phyloP scores from a whole-genome alignment of 1,140 invertebrate species.

The Drosophila subpulchrella region DNA sequence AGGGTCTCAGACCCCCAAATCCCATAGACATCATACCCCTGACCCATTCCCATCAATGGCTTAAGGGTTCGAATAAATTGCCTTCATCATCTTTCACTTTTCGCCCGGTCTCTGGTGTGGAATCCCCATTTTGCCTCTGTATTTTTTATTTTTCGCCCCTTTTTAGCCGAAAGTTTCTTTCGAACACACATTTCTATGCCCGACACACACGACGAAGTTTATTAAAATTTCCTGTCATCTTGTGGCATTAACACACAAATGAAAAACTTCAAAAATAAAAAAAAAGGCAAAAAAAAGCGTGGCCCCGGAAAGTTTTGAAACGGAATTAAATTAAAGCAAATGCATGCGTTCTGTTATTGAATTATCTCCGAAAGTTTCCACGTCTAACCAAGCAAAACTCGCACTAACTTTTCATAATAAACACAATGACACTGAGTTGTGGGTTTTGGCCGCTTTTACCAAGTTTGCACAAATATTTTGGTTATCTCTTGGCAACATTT shows the following conservation, averaged over 20 bases:
- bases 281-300: background rate
- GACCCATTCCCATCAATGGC: conserved; percentile 59
- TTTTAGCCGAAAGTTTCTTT: conserved; percentile 20
- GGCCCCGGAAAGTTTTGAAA: conserved; percentile 2
- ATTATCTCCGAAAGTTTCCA: conserved; percentile 20
- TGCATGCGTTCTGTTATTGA: conserved; percentile 22
- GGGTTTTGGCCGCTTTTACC: background rate
- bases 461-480: conserved; percentile 22
- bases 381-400: conserved; percentile 25
- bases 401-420: conserved; percentile 22
- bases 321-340: conserved; percentile 9
- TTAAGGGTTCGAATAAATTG: conserved; percentile 70
- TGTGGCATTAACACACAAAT: conserved; percentile 33
- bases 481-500: background rate
- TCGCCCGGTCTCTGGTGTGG: background rate
- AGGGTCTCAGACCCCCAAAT: background rate
- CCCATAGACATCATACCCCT: background rate
- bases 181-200: conserved; percentile 59
- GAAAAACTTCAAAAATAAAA: conserved; percentile 19
- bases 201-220: conserved; percentile 35
- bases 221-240: conserved; percentile 57
- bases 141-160: conserved; percentile 1
- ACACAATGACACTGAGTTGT: conserved; percentile 26
- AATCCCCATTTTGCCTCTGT: conserved; percentile 5
- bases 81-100: conserved; percentile 78